Base-by-base conservation (phyloP, 2,113 vertebrate species). In the Rhabdornis inornatus region DNA sequence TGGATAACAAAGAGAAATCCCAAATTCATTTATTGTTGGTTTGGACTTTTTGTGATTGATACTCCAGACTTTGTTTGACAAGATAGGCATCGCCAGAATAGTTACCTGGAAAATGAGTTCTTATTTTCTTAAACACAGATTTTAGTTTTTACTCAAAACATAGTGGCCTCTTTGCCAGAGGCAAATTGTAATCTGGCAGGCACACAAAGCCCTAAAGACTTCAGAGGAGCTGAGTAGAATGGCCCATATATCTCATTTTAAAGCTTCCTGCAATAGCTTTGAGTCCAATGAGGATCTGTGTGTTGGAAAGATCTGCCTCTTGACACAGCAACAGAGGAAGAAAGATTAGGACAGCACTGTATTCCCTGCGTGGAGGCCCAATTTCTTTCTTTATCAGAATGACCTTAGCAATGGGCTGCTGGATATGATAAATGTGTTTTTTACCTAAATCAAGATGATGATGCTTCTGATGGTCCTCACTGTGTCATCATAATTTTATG, bases 141-240 rank as follows among this genome's bases (percentile, higher is more conserved):
- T 95, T 84, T 74, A 83, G 76, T 81, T 94, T 83, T 89, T 52
- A 91, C 77, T 96, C 55, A 87, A 66, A 92, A 95, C 95, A 90
- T 87, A 92, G 89, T 59, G 56, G 59, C 72, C 86, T 87, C 39
- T 75, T 91, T 90, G 95, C 95, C 91, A 88, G 90, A 95, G 96
- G 96, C 95, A 95, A 95, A 91, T 66, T 92, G 66, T 95, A 95
- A 97, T 96, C 96, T 97, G 95, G 59, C 86, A 96, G 92, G 56
- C 90, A 89, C 95, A 96, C 81, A 86, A 92, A 90, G 90, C 92
- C 90, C 90, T 95, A 85, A 95, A 96, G 96, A 95, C 76, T 95
- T 91, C 83, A 70, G 81, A 94, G 68, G 47, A 88, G 64, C 88
- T 93, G 87, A 95, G 81, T 30, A 79, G 72, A 96, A 88, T 86